These are phyloP conservation scores for Xanthostigma xanthostigma DNA, from an alignment of 2,888 invertebrate species.

Conservation along the genomic window DNA sequence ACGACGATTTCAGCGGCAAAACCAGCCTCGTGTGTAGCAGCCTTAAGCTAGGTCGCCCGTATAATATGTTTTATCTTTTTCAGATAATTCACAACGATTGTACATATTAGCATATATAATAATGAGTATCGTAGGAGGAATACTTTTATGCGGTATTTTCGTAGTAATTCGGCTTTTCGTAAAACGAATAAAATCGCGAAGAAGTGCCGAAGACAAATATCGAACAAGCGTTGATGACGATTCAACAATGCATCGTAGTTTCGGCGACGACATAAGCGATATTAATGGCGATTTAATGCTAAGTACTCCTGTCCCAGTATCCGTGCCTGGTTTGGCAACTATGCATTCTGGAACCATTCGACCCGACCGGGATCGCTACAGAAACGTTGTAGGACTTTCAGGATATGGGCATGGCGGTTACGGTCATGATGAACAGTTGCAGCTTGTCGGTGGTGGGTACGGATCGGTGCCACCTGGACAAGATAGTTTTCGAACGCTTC, in stretches of 20 bases:
- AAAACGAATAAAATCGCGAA: constrained; percentile 37
- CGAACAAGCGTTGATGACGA: constrained; percentile 53
- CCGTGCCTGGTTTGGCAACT: constrained; percentile 32
- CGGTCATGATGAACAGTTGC: constrained; percentile 33
- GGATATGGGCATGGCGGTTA: constrained; percentile 28
- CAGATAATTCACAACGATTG: constrained; percentile 66
- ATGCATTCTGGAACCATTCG: constrained; percentile 11
- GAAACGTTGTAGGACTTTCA: constrained; percentile 33
- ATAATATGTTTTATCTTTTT: constrained; percentile 7
- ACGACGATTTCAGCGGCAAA: no score
- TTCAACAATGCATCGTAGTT: constrained; percentile 64
- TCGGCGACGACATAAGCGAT: constrained; percentile 77
- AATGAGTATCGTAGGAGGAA: constrained; percentile 54
- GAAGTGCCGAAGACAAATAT: constrained; percentile 49
- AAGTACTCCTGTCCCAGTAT: constrained; percentile 50
- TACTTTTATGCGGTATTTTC: constrained; percentile 55
- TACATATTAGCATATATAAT: constrained; percentile 58
- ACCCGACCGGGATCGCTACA: constrained; percentile 34
- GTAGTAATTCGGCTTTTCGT: constrained; percentile 56
- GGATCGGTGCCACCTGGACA: constrained; percentile 25
- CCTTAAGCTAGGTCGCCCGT: no score
- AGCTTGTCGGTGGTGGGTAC: constrained; percentile 24
- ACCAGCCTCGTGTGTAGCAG: no score
- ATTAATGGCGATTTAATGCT: constrained; percentile 67
- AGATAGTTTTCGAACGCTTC: constrained; percentile 24